These are phyloP conservation scores for Pachydiplax longipennis DNA, from an alignment of 2,888 invertebrate species.

Conservation along the genomic window DNA sequence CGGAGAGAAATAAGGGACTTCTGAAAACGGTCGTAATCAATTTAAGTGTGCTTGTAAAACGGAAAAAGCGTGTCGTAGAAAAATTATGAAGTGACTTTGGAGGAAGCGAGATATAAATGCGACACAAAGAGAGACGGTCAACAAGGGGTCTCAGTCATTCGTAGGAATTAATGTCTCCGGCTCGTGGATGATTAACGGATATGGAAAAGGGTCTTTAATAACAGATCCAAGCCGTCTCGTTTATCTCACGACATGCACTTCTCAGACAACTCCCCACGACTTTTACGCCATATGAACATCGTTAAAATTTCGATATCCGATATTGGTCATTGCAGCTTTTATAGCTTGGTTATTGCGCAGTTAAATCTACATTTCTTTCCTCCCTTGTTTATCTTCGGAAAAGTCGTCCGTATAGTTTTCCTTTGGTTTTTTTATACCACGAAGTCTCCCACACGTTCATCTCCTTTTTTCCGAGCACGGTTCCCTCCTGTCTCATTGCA, in stretches of 20 bases:
- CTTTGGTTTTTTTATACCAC: not conserved
- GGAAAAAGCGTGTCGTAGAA: not conserved
- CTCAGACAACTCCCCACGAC: not conserved
- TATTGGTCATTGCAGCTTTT: slow-evolving; percentile 3
- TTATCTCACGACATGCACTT: not conserved
- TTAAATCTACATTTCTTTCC: slow-evolving; percentile 12
- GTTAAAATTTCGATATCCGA: not conserved
- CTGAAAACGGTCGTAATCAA: not conserved
- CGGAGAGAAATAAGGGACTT: not conserved
- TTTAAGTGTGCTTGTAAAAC: not conserved
- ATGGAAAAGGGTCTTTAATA: not conserved
- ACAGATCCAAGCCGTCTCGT: slow-evolving; percentile 8
- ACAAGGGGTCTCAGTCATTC: not conserved
- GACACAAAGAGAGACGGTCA: not conserved
- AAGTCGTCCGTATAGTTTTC: not conserved
- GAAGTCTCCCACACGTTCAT: not conserved
- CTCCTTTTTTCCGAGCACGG: not conserved
- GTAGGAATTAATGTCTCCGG: not conserved
- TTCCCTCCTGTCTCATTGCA: not conserved
- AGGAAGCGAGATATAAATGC: not conserved
- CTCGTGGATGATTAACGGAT: not conserved
- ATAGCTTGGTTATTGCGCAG: slow-evolving; percentile 16
- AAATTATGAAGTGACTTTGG: not conserved
- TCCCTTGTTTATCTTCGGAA: slow-evolving; percentile 14
- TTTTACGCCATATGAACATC: not conserved